Base-by-base conservation (phyloP, 2,113 vertebrate genomes). In the Peromyscus maniculatus region DNA sequence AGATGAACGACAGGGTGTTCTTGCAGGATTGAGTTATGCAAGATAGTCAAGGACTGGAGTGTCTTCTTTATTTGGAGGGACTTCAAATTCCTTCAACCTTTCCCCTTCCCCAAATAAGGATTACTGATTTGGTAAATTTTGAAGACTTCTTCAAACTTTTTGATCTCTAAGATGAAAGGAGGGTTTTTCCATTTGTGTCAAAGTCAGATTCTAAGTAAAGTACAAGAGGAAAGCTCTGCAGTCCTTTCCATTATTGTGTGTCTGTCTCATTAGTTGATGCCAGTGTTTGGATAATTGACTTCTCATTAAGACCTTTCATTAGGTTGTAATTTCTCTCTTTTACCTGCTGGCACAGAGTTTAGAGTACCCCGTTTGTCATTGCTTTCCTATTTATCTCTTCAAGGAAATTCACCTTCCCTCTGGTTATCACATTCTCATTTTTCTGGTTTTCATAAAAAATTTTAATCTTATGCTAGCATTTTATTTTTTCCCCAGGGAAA, bases 231-330 rank as follows among this genome's bases (percentile, higher is more conserved):
- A 94, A 94, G 57, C 57, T 39, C 66, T 72, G 21, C 13, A 62
- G 15, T 6, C 36, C 22, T 83, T 97, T 83, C 80, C 91, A 2
- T 89, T 95, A 77, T 1, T 89, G 10, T 74, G 43, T 94, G 87
- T 67, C 86, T 67, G 11, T 69, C 43, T 88, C 80, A 79, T 95
- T 95, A 79, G 36, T 69, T 87, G 62, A 87, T 69, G 75, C n/a
- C 80, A 77, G 0, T 66, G 39, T 49, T 94, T 67, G 66, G 71
- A n/a, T 94, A 96, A 96, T 91, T 12, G 22, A 59, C 77, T 97
- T 97, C 95, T 96, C 93, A 97, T 91, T 92, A 97, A 89, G 49
- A 72, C 39, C 72, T 94, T 91, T 95, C 84, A 75, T 94, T 97
- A 92, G 62, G 64, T 74, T 17, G 15, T 49, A 36, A 66, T 89